These are phyloP conservation scores for Cremastinae sp. DNA, from an alignment of 2,888 invertebrate species.

Conservation along the genomic window DNA sequence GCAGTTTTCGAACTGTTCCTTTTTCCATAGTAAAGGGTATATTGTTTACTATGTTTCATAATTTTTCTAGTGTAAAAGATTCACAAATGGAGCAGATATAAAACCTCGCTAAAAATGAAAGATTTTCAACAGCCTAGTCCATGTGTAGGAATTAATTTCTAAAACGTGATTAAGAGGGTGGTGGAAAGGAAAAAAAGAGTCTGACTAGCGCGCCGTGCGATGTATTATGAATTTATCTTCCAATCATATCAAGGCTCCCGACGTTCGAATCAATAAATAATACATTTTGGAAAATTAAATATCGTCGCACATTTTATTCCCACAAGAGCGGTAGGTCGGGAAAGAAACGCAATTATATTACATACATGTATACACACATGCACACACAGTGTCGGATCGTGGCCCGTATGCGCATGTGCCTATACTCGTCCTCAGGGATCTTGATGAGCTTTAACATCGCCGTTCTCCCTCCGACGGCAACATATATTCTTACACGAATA, in stretches of 20 bases:
- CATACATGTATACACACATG: not conserved
- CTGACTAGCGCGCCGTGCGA: not conserved
- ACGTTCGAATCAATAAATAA: constrained; percentile 23
- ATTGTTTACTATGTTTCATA: no score
- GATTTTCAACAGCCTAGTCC: no score
- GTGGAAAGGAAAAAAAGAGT: not conserved
- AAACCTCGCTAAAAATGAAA: no score
- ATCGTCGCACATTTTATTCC: constrained; percentile 27
- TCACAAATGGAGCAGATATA: no score
- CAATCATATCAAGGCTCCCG: not conserved
- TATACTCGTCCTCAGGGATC: constrained; percentile 22
- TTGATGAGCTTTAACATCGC: constrained; percentile 33
- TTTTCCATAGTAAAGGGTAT: no score
- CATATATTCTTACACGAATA: no score
- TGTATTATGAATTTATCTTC: constrained; percentile 34
- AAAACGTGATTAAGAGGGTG: no score
- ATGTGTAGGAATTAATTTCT: no score
- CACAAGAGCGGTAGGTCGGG: constrained; percentile 32
- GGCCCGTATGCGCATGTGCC: not conserved
- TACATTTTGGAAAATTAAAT: constrained; percentile 35
- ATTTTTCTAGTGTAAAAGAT: no score
- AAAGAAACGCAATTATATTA: constrained; percentile 40
- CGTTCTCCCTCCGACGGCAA: constrained; percentile 17
- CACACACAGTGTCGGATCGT: constrained; percentile 12
- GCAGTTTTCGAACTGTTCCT: no score